These are phyloP conservation scores for Oxystoma pomonae DNA, from an alignment of 2,888 invertebrate genomes.

Conservation along the genomic window DNA sequence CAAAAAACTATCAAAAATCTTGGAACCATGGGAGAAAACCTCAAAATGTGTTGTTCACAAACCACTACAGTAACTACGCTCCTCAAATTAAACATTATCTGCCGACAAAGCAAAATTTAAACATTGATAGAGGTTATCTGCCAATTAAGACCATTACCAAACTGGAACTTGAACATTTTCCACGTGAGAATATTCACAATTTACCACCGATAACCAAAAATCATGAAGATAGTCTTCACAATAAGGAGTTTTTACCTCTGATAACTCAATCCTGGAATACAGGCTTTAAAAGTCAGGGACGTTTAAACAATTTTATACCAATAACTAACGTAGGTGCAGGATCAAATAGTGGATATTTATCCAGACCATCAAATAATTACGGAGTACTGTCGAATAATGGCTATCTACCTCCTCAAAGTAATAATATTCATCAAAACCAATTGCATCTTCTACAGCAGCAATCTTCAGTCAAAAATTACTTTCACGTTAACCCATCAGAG, in stretches of 20 bases:
- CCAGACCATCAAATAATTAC: background rate
- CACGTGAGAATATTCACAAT: background rate
- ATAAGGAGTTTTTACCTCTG: background rate
- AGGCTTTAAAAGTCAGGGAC: background rate
- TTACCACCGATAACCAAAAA: background rate
- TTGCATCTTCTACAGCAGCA: background rate
- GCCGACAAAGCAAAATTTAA: background rate
- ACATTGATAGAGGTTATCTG: background rate
- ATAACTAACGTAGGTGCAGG: background rate
- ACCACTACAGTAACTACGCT: background rate
- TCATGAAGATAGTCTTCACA: background rate
- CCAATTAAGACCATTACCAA: background rate
- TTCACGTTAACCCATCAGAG: background rate
- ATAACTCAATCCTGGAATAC: background rate
- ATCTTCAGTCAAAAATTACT: background rate
- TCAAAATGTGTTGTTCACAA: background rate
- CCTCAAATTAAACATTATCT: background rate
- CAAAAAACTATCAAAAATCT: background rate
- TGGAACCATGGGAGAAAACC: background rate
- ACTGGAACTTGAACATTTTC: background rate
- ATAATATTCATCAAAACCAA: background rate
- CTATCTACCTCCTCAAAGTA: background rate
- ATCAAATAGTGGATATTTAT: background rate
- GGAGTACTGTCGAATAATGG: background rate
- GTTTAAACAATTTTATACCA: background rate